These are phyloP conservation scores for Brachionus manjavacas DNA, from an alignment of 1,140 invertebrate species.

Conservation along the genomic window DNA sequence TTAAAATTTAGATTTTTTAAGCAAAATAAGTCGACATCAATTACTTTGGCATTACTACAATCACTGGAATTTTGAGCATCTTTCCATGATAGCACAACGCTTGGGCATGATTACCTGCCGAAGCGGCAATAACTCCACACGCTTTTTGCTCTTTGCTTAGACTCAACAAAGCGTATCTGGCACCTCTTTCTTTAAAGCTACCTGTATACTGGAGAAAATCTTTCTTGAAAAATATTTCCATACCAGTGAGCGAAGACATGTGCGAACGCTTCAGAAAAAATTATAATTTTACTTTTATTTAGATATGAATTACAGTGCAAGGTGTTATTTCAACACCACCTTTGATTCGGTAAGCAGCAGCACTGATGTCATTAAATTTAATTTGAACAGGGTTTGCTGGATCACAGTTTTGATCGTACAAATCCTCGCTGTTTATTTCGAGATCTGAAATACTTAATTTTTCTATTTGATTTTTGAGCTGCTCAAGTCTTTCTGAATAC, in stretches of 20 bases:
- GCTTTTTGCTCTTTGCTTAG: constrained; percentile 67
- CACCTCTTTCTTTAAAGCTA: constrained; percentile 87
- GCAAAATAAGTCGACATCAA: not conserved
- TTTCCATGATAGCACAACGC: constrained; percentile 81
- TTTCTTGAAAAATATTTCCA: constrained; percentile 85
- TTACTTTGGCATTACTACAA: constrained; percentile 81
- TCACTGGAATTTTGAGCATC: constrained; percentile 72
- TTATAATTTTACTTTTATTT: not conserved
- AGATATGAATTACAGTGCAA: constrained; percentile 66
- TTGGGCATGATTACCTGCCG: constrained; percentile 83
- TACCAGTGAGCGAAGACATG: constrained; percentile 69
- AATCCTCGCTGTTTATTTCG: constrained; percentile 42
- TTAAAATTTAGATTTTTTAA: constrained; percentile 48
- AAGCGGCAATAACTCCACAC: constrained; percentile 80
- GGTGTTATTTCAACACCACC: constrained; percentile 75
- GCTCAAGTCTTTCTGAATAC: constrained; percentile 1
- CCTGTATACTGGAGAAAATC: constrained; percentile 86
- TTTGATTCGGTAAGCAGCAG: constrained; percentile 80
- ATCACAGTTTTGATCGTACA: constrained; percentile 70
- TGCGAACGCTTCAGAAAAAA: constrained; percentile 61
- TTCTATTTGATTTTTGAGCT: not conserved
- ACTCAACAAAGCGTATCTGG: constrained; percentile 73
- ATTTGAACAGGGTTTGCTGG: constrained; percentile 70
- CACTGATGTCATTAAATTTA: constrained; percentile 79
- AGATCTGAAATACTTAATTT: constrained; percentile 15